Conservation (phyloP, 2,113 vertebrate genomes). For the Bambusicola thoracicus region DNA sequence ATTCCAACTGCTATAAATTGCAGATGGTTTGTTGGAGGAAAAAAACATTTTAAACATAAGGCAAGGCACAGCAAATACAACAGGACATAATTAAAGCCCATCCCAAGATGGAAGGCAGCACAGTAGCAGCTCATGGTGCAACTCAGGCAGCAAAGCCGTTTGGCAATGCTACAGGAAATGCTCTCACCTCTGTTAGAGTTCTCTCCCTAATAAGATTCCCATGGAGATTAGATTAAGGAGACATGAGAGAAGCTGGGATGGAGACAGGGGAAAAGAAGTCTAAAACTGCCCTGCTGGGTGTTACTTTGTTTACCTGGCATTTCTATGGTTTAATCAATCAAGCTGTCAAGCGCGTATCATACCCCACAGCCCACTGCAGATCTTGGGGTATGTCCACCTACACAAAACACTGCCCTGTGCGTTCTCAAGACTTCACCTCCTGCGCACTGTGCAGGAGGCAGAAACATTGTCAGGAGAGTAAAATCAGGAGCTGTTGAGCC, state of each 20-base stretch:
- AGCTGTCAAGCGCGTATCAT: accelerated
- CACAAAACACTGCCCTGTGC: background rate
- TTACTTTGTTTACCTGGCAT: accelerated
- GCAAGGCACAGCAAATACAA: background rate
- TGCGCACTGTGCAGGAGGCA: accelerated
- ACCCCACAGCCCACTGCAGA: background rate
- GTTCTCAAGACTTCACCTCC: background rate
- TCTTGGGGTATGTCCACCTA: too few species aligned
- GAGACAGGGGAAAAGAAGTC: background rate
- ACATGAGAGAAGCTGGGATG: background rate
- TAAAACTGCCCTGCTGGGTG: background rate
- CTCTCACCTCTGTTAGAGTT: accelerated
- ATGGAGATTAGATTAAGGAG: background rate
- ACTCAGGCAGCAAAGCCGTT: background rate
- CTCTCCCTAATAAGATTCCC: background rate
- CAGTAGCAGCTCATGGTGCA: background rate
- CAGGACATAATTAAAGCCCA: background rate
- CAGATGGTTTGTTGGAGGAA: background rate
- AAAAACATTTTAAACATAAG: background rate
- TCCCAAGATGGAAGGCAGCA: background rate
- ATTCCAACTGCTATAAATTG: background rate
- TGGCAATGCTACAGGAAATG: accelerated
- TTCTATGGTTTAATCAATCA: background rate
- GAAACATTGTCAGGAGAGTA: background rate
- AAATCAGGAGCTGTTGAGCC: background rate